Percentiles rank a stretch among this genome's conserved stretches.
These are phyloP conservation scores for Agraylea sexmaculata DNA, from an alignment of 1,140 invertebrate species.

Conservation along the genomic window DNA sequence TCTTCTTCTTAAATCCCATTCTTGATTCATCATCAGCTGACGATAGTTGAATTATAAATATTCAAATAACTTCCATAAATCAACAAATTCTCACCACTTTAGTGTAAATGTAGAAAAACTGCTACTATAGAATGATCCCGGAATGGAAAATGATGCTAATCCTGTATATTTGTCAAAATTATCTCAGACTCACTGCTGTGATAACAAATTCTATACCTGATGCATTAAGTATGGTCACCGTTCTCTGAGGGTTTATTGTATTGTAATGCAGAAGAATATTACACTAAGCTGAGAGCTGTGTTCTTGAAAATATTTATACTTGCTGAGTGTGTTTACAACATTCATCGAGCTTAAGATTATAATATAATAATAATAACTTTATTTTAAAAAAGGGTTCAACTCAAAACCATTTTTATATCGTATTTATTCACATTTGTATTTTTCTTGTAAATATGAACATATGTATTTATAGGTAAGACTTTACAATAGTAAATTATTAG, in stretches of 20 bases:
- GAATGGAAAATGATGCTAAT: constrained; percentile 53
- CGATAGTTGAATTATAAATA: constrained; percentile 46
- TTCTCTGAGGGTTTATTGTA: constrained; percentile 49
- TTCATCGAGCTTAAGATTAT: constrained; percentile 49
- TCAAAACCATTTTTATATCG: background rate
- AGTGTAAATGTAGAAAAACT: constrained; percentile 47
- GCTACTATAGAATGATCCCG: constrained; percentile 49
- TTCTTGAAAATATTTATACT: no score
- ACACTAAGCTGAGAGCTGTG: constrained; percentile 44
- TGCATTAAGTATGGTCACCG: constrained; percentile 54
- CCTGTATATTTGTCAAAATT: constrained; percentile 26
- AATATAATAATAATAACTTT: constrained; percentile 28
- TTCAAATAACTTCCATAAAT: constrained; percentile 50
- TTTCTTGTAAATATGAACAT: constrained; percentile 1
- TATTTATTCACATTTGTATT: background rate
- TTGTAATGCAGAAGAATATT: constrained; percentile 49
- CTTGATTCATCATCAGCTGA: constrained; percentile 45
- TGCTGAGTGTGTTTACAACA: no score
- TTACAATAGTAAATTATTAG: no score
- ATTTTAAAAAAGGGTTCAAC: background rate
- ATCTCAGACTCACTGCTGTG: background rate
- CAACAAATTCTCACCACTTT: constrained; percentile 38
- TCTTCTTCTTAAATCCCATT: constrained; percentile 38
- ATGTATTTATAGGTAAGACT: no score
- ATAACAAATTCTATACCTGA: constrained; percentile 24